Evolutionary conservation across 2,888 invertebrate genomes (phyloP).

Genomic region (Dicyrtomina minuta): DNA sequence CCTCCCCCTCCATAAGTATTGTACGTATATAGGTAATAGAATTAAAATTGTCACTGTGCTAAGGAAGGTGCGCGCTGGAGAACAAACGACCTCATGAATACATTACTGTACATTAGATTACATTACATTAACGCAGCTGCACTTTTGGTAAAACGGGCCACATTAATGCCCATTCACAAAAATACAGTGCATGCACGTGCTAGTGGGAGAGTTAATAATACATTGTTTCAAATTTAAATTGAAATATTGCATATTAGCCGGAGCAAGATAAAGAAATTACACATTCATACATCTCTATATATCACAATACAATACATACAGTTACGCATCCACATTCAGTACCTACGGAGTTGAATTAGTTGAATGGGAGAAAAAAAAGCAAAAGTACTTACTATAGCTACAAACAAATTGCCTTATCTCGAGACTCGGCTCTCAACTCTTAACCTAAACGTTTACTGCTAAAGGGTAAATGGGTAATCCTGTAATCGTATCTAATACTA

Average conservation of each 20-base stretch:
- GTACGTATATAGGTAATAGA: neutral
- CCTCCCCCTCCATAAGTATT: neutral
- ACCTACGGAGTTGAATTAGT: too few species aligned
- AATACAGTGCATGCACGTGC: conserved; percentile 25
- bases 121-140: conserved; percentile 30
- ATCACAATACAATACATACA: neutral
- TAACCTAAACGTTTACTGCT: too few species aligned
- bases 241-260: conserved; percentile 13
- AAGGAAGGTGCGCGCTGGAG: conserved; percentile 7
- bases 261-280: neutral
- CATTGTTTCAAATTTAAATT: conserved; percentile 15
- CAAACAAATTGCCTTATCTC: conserved; percentile 10
- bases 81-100: conserved; percentile 33
- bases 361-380: too few species aligned
- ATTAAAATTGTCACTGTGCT: conserved; percentile 27
- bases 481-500: too few species aligned
- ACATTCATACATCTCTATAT: neutral
- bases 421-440: too few species aligned
- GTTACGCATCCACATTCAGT: neutral
- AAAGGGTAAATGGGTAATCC: too few species aligned
- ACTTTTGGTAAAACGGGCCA: conserved; percentile 26
- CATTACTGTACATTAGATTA: conserved; percentile 2
- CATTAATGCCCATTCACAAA: conserved; percentile 33
- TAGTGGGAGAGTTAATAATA: conserved; percentile 21
- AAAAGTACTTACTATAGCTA: neutral